Evolutionary conservation across 2,797 vertebrate species (phyloP), one percentile per base, ranked within the genome.

Genomic region (Ptychobarbus kaznakovi): DNA sequence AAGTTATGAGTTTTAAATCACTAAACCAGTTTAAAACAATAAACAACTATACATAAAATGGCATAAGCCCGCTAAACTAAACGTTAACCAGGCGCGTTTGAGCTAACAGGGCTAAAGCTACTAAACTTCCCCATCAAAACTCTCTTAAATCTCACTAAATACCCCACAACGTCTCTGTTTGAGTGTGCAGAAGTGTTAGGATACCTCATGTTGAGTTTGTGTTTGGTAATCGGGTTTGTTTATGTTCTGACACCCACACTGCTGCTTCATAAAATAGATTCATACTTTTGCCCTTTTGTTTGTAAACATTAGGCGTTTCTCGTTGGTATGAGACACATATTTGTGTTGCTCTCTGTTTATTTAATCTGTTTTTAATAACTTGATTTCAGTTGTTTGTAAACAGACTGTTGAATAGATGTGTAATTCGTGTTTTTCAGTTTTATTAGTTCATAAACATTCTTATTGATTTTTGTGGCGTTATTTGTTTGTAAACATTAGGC

Each of bases 21-120:
- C 2, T 10, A 1, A 46, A 49, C 49, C 13, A 0, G 2, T 18
- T 53, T 32, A 28, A 53, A 11, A 56, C n/a, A 15, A 22, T 3
- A 44, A 3, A 72, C 2, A 49, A 25, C 0, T 22, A 6, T n/a
- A 25, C 70, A 72, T n/a, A 46, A 61, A 79, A 58, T 38, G 12
- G 11, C 38, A n/a, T 22, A 22, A 0, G 10, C 73, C 18, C 46
- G 18, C 20, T 15, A 42, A 69, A 28, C 35, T 66, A 70, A 61
- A 84, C 1, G 12, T 3, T 35, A 44, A 51, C 18, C 12, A 44
- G 4, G 16, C 12, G 38, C 4, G 51, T 61, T 15, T 78, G 8
- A 70, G 83, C 83, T 84, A 84, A 46, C 51, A 25, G 13, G 25
- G 83, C 83, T 79, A 79, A 53, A 42, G n/a, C 49, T 42, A 65